Evolutionary conservation across 2,888 invertebrate genomes (phyloP).

Genomic region (Griposia aprilina): DNA sequence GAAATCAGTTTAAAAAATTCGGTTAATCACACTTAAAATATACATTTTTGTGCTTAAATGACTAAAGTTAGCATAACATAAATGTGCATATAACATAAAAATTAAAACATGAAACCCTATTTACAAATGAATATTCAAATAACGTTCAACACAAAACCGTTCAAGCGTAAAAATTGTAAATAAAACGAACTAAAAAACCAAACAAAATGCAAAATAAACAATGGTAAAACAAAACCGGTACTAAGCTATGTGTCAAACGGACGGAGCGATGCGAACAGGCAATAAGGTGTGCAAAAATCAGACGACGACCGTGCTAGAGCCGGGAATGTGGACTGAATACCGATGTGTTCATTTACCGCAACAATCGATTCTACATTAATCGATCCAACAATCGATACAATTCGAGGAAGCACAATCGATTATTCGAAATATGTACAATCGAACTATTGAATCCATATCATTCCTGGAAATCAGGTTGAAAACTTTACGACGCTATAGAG

Average conservation of each 20-base stretch:
- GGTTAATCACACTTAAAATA: conserved; percentile 41
- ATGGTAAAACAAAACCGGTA: conserved; percentile 73
- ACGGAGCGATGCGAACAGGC: conserved; percentile 83
- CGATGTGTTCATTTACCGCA: conserved; percentile 72
- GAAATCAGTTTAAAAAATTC: conserved; percentile 17
- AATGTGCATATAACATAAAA: conserved; percentile 50
- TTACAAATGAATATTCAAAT: conserved; percentile 49
- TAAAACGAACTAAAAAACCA: conserved; percentile 70
- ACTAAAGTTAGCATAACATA: conserved; percentile 43
- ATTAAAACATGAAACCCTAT: conserved; percentile 41
- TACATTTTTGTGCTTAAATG: conserved; percentile 31
- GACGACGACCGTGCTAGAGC: conserved; percentile 78
- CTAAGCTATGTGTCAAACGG: conserved; percentile 83
- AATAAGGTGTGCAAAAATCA: conserved; percentile 87
- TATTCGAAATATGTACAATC: conserved; percentile 33
- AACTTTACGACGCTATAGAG: conserved; percentile 39
- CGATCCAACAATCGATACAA: conserved; percentile 56
- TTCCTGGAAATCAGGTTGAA: conserved; percentile 41
- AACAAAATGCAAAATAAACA: conserved; percentile 76
- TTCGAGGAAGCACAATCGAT: conserved; percentile 43
- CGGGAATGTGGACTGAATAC: conserved; percentile 86
- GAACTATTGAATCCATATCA: conserved; percentile 46
- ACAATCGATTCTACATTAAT: conserved; percentile 71
- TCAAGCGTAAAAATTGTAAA: conserved; percentile 64
- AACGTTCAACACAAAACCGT: conserved; percentile 65